These are phyloP conservation scores for Salvelinus sp. DNA, from an alignment of 2,113 vertebrate species.

Conservation along the genomic window DNA sequence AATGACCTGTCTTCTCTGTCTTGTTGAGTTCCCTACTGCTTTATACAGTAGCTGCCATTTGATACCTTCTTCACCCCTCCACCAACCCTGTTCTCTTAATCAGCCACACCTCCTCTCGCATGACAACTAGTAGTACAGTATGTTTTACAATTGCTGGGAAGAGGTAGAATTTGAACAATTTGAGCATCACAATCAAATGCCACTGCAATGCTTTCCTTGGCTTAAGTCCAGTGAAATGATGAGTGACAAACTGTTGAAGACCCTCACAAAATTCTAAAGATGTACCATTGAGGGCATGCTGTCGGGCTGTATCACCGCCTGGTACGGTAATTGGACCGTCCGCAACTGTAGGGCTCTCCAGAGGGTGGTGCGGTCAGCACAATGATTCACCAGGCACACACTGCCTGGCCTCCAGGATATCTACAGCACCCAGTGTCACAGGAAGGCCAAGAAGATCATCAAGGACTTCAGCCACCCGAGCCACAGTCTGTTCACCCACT, in stretches of 20 bases:
- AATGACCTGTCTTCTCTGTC: not conserved
- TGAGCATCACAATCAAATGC: slow-evolving; percentile 5
- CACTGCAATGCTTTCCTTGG: not conserved
- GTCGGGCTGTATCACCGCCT: too few relatives aligned
- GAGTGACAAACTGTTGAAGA: not conserved
- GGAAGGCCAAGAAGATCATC: too few relatives aligned
- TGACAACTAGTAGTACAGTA: slow-evolving; percentile 15
- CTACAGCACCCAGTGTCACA: too few relatives aligned
- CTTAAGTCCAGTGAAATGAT: not conserved
- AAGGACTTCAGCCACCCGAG: too few relatives aligned
- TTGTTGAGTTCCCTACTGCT: not conserved
- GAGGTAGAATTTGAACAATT: not conserved
- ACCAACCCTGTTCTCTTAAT: not conserved
- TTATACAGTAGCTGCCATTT: slow-evolving; percentile 34
- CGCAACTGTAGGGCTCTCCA: too few relatives aligned
- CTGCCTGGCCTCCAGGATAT: too few relatives aligned
- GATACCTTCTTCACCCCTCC: slow-evolving; percentile 1
- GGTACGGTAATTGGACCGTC: too few relatives aligned
- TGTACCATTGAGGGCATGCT: too few relatives aligned
- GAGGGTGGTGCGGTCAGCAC: too few relatives aligned
- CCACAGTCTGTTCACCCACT: too few relatives aligned
- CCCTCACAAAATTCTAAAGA: too few relatives aligned
- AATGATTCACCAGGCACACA: too few relatives aligned
- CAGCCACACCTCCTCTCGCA: slow-evolving; percentile 39
- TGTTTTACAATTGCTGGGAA: not conserved